These are phyloP conservation scores for Anomalospiza imberbis DNA, from an alignment of 2,797 vertebrate species.

Conservation along the genomic window DNA sequence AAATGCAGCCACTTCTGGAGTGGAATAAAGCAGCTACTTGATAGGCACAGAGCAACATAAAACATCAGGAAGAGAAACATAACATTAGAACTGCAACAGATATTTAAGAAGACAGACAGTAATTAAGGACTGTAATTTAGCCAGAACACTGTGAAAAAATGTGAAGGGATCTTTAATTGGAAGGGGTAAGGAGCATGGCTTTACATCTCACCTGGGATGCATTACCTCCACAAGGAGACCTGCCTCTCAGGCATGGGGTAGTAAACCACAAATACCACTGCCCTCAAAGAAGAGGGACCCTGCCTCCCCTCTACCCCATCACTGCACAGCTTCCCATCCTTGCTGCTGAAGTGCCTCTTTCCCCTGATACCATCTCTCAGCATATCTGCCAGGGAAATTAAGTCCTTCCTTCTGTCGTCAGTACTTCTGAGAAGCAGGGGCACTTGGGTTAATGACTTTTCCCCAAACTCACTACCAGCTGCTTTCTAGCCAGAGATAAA, in stretches of 20 bases:
- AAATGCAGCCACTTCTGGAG: slow-evolving; percentile 38
- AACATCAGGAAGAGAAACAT: slow-evolving; percentile 14
- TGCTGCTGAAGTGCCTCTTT: not conserved
- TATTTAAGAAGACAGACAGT: slow-evolving; percentile 23
- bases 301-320: not conserved
- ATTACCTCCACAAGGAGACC: not conserved
- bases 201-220: slow-evolving; percentile 8
- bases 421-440: slow-evolving; percentile 15
- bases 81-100: not conserved
- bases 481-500: not conserved
- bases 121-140: slow-evolving; percentile 41
- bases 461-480: not conserved
- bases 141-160: slow-evolving; percentile 6
- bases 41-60: slow-evolving; percentile 21
- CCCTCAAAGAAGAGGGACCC: not conserved
- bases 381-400: not conserved
- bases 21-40: not conserved
- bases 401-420: not conserved
- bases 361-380: not conserved
- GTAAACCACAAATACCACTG: not conserved
- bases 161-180: not conserved
- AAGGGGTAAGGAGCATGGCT: slow-evolving; percentile 18
- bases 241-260: not conserved
- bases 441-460: slow-evolving; percentile 4
- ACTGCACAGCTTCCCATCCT: not conserved